Base-by-base conservation (phyloP, 2,113 vertebrate genomes). In the Alosa alosa region DNA sequence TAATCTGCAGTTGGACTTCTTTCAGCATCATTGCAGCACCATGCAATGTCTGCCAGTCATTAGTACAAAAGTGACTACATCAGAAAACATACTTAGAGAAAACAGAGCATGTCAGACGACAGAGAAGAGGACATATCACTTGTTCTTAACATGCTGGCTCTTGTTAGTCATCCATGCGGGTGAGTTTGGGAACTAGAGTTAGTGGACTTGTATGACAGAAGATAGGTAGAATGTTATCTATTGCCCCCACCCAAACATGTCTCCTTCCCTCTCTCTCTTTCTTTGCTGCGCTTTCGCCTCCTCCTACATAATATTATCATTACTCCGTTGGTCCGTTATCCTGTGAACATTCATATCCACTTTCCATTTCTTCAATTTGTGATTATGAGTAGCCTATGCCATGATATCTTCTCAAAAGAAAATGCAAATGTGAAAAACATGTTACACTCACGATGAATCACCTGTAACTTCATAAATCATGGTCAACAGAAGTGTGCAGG, bases 131-230 rank as follows among this genome's bases (percentile, higher is more conserved):
- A n/a, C 18, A 4, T 52, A 50, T 60, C 15, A n/a, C 60, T 31
- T 10, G n/a, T 25, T 60, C 84, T 72, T 36, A 87, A 45, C 86
- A 46, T 84, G 86, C 50, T 46, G 17, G 50, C 46, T 64, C 86
- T 87, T 84, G 86, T 49, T 84, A 31, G 52, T 82, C 44, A 72
- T 50, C 50, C 75, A 87, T 84, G 86, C 72, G 83, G 86, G 86
- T 83, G 81, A 45, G 75, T 31, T 36, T 25, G 31, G 25, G 64
- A 8, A 31, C 64, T 72, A 36, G 13, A 36, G 64, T 72, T 31
- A 46, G 50, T 81, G 81, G 47, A 3, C 55, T 46, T 83, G 72
- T 81, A 78, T 81, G 83, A 82, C 41, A 82, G 72, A 82, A 50
- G 52, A 45, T 18, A 31, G 60, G 81, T 45, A 44, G 82, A 78